Base-by-base conservation (phyloP, 2,113 vertebrate genomes). In the Montifringilla adamsi region DNA sequence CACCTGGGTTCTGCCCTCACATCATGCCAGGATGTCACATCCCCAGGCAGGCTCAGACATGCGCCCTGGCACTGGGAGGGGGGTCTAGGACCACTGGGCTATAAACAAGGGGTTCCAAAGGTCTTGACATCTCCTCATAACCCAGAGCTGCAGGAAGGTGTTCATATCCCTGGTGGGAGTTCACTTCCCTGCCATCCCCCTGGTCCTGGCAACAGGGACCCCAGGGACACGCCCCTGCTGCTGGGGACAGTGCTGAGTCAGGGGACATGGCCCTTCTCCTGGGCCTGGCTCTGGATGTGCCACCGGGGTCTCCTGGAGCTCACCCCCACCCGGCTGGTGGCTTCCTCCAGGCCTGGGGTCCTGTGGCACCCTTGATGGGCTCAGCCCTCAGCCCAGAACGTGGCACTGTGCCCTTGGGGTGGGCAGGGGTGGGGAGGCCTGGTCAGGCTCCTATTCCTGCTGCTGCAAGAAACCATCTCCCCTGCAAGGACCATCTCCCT, bases 211-310 rank as follows among this genome's bases (percentile, higher is more conserved):
- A 24, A 13, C 5, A 9, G 75, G 47, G 66, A 50, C 47, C 23
- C 46, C 1, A 3, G 49, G 89, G 23, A n/a, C 12, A 41, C 5
- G 27, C 37, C 82, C 14, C 0, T 0, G 2, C 60, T 63, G 62
- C 66, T 46, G 43, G 78, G 67, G 67, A 58, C 0, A 1, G 31
- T 2, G 69, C 66, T 28, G 67, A 35, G 39, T 3, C 1, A 4
- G 44, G 50, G n/a, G 35, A 84, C 44, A 6, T 2, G 39, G 84
- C 63, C 47, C 31, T 53, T 35, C 55, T 15, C 44, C 43, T 5
- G 10, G 28, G 30, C 35, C 50, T 47, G 70, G 70, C 11, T 26
- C 56, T 55, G 19, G 22, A 4, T 17, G 37, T 59, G 60, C 74
- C 60, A 55, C 31, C 46, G 11, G 33, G 27, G 7, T 26, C 35